Percentiles rank a stretch among this genome's conserved stretches.
These are phyloP conservation scores for Leptestheria dahalacensis DNA, from an alignment of 1,140 invertebrate genomes.

Conservation along the genomic window DNA sequence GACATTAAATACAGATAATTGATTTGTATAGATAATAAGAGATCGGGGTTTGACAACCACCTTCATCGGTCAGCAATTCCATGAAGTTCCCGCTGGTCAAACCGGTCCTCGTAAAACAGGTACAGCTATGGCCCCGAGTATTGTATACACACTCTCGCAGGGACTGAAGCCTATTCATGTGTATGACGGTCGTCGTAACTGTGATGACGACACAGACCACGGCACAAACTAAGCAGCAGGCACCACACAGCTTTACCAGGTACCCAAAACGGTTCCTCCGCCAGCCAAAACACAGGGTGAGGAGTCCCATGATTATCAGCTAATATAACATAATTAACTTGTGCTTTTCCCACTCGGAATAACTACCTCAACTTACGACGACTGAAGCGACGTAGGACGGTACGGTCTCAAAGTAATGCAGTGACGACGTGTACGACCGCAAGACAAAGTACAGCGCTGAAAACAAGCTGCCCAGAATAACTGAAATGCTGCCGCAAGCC, in stretches of 20 bases:
- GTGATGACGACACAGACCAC: slow-evolving; percentile 72
- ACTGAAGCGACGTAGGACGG: slow-evolving; percentile 64
- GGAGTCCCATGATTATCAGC: slow-evolving; percentile 64
- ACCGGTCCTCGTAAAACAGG: slow-evolving; percentile 32
- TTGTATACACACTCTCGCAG: slow-evolving; percentile 74
- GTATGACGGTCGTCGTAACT: slow-evolving; percentile 80
- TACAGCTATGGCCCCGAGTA: slow-evolving; percentile 53
- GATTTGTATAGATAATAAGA: background rate
- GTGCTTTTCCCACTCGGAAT: too few relatives aligned
- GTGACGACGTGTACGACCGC: slow-evolving; percentile 57
- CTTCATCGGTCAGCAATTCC: background rate
- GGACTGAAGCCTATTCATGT: slow-evolving; percentile 78
- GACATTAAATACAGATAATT: background rate
- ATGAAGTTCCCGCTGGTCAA: background rate
- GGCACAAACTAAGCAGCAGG: slow-evolving; percentile 65
- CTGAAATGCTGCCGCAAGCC: slow-evolving; percentile 51
- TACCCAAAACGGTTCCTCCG: slow-evolving; percentile 69
- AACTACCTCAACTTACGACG: slow-evolving; percentile 47
- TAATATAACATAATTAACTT: slow-evolving; percentile 18
- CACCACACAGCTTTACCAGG: slow-evolving; percentile 67
- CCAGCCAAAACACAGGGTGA: slow-evolving; percentile 65
- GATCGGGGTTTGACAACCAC: background rate
- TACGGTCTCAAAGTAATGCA: slow-evolving; percentile 68
- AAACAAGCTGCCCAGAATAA: slow-evolving; percentile 54
- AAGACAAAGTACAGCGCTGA: slow-evolving; percentile 57